A percentile compares a stretch with the other conserved stretches of the same genome.
Evolutionary conservation across 2,797 vertebrate species (phyloP).

Genomic region (Thaleichthys pacificus): DNA sequence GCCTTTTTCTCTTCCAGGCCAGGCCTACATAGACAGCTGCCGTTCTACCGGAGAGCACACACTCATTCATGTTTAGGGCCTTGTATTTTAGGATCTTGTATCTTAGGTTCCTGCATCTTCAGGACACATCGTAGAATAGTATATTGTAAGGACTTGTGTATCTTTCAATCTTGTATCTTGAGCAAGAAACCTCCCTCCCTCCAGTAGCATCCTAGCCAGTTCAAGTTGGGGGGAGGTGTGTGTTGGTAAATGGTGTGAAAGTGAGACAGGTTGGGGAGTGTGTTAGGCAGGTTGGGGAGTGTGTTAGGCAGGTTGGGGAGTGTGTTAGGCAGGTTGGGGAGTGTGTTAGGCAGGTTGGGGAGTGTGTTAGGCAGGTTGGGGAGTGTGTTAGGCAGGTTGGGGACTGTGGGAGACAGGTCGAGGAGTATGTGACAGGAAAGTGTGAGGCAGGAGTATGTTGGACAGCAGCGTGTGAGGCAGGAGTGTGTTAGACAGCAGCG

Average conservation of each 20-base stretch:
- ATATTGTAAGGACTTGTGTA: no score
- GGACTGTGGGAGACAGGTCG: neutral
- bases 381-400: neutral
- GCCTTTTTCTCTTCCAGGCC: conserved; percentile 46
- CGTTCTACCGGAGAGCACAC: conserved; percentile 69
- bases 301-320: neutral
- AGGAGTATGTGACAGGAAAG: neutral
- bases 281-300: neutral
- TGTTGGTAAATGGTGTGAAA: neutral
- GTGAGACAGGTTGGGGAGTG: neutral
- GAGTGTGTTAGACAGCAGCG: no score
- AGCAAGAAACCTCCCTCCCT: no score
- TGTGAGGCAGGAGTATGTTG: neutral
- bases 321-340: no score
- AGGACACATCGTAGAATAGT: no score
- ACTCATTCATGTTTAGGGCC: neutral
- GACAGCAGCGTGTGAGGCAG: no score
- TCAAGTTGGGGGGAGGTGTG: neutral
- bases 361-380: neutral
- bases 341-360: neutral
- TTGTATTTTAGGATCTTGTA: neutral
- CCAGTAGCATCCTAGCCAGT: no score
- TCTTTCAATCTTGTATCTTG: no score
- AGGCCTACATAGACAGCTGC: conserved; percentile 71
- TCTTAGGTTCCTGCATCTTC: no score